Evolutionary conservation across 30 jellyfish, hydroid and myxozoan species (phyloP).

Genomic region (Aurelia coerulea): DNA sequence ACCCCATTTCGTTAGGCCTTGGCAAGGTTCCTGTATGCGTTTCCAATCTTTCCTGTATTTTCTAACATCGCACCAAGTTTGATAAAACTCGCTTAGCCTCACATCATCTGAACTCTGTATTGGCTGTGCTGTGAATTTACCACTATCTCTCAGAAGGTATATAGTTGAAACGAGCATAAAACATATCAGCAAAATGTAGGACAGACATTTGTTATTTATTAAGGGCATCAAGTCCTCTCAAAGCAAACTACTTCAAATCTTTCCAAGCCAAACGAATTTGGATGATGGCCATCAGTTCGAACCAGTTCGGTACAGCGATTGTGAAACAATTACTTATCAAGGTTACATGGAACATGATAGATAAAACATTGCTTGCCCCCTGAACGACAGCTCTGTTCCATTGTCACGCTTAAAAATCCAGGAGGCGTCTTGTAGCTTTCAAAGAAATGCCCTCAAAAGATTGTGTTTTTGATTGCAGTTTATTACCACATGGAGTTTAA

Average conservation of each 20-base stretch:
- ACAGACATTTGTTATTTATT: constrained; percentile 8
- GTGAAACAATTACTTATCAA: too few relatives aligned
- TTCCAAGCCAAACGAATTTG: too few relatives aligned
- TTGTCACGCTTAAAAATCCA: too few relatives aligned
- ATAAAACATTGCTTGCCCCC: too few relatives aligned
- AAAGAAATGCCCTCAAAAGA: too few relatives aligned
- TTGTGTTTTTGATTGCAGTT: too few relatives aligned
- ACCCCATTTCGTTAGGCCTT: constrained; percentile 71
- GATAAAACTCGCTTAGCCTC: constrained; percentile 27
- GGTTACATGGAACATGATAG: too few relatives aligned
- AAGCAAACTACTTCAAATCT: not conserved
- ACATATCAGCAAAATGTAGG: constrained; percentile 17
- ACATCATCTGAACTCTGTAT: constrained; percentile 9
- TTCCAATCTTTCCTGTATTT: constrained; percentile 64
- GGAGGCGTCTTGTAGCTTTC: too few relatives aligned
- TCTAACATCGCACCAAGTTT: constrained; percentile 66
- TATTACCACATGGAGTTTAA: too few relatives aligned
- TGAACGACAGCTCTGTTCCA: too few relatives aligned
- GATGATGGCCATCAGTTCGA: too few relatives aligned
- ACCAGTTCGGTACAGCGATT: too few relatives aligned
- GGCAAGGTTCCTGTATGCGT: constrained; percentile 64
- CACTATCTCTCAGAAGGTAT: not conserved
- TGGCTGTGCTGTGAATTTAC: not conserved
- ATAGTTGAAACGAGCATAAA: constrained; percentile 15
- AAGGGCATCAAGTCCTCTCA: constrained; percentile 6